phyloP scores from a whole-genome alignment of 2,888 invertebrate genomes.

The Cactoblastis cactorum region DNA sequence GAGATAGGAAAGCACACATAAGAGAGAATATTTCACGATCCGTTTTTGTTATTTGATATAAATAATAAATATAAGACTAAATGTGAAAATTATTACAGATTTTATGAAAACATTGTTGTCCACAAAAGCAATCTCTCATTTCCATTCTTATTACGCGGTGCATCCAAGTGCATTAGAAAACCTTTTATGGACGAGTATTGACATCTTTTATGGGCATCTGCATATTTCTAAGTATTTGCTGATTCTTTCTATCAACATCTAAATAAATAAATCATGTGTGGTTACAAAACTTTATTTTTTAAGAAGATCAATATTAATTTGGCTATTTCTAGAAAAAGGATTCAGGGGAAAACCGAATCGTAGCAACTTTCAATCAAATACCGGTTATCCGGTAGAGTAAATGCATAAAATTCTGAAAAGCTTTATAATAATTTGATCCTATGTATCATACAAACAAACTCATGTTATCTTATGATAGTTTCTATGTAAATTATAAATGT shows the following conservation, averaged over 20 bases:
- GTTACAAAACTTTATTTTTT: neutral
- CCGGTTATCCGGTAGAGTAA: neutral
- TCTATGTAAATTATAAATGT: slow-evolving; percentile 5
- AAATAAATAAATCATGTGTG: neutral
- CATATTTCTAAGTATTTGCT: neutral
- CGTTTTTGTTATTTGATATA: no score
- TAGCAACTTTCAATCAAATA: neutral
- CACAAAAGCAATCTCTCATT: neutral
- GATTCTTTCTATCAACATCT: slow-evolving; percentile 1
- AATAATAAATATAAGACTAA: no score
- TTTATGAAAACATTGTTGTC: no score
- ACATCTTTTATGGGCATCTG: neutral
- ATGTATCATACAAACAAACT: neutral
- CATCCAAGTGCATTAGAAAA: slow-evolving; percentile 5
- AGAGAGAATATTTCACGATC: neutral
- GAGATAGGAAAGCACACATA: neutral
- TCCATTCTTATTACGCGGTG: neutral
- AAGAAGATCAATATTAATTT: no score
- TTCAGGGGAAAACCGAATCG: no score
- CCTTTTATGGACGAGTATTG: neutral
- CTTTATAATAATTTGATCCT: no score
- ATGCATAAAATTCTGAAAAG: neutral
- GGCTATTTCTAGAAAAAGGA: no score
- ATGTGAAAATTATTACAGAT: no score
- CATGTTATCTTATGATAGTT: neutral